These are phyloP conservation scores for Amphiprion ocellaris DNA, from an alignment of 2,113 vertebrate species.

Conservation along the genomic window DNA sequence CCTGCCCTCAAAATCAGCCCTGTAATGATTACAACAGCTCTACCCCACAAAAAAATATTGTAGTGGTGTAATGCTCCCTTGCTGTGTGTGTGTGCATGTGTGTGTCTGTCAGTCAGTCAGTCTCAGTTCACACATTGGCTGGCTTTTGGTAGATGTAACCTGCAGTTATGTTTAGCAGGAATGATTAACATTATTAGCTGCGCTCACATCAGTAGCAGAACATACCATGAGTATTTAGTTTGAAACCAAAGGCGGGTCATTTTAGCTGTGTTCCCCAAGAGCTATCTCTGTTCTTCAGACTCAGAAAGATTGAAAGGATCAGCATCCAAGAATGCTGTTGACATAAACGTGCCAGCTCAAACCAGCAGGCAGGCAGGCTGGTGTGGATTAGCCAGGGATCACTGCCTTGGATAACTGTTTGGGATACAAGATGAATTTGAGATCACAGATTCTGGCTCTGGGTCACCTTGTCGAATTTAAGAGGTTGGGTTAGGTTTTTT, in stretches of 20 bases:
- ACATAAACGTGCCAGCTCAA: slow-evolving; percentile 61
- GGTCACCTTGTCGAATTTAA: slow-evolving; percentile 18
- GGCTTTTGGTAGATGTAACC: slow-evolving; percentile 19
- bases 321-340: slow-evolving; percentile 52
- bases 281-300: slow-evolving; percentile 46
- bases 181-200: neutral
- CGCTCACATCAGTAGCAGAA: neutral
- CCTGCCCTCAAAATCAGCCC: neutral
- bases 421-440: slow-evolving; percentile 41
- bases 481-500: slow-evolving; percentile 9
- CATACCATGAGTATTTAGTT: slow-evolving; percentile 15
- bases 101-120: neutral
- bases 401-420: slow-evolving; percentile 56
- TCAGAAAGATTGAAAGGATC: slow-evolving; percentile 46
- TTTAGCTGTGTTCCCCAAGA: slow-evolving; percentile 9
- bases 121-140: slow-evolving; percentile 13
- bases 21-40: neutral
- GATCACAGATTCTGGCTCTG: slow-evolving; percentile 43
- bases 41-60: neutral
- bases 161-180: slow-evolving; percentile 23
- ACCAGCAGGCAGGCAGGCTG: slow-evolving; percentile 42
- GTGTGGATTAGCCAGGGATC: slow-evolving; percentile 67
- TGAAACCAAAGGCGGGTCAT: slow-evolving; percentile 29
- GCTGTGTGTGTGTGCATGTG: neutral
- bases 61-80: slow-evolving; percentile 5